Conservation (phyloP, 2,113 vertebrate genomes). For the Notarius quadriscutis region DNA sequence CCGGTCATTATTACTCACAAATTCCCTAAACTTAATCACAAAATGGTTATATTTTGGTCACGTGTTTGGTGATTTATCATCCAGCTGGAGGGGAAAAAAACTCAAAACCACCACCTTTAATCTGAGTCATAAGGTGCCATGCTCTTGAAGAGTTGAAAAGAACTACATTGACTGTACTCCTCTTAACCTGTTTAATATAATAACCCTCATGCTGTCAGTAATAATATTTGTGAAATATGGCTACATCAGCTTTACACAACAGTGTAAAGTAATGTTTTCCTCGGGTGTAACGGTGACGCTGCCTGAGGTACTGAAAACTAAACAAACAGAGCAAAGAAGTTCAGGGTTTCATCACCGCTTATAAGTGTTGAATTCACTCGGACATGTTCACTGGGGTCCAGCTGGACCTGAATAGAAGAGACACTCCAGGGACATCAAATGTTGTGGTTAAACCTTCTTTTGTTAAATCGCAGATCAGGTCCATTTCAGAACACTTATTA, state of each 20-base stretch:
- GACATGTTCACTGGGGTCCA: background rate
- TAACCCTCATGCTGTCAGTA: slow-evolving; percentile 6
- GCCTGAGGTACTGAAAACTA: background rate
- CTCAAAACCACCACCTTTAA: background rate
- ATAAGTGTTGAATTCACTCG: background rate
- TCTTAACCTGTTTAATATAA: background rate
- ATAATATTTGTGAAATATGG: slow-evolving; percentile 19
- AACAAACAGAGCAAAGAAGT: background rate
- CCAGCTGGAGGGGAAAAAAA: background rate
- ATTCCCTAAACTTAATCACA: background rate
- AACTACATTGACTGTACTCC: background rate
- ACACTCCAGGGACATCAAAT: background rate
- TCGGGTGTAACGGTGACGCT: background rate
- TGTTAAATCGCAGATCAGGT: background rate
- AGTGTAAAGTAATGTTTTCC: background rate
- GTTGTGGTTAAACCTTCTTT: background rate
- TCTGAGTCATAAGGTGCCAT: background rate
- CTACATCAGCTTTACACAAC: slow-evolving; percentile 3
- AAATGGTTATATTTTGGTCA: background rate
- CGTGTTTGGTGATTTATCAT: background rate
- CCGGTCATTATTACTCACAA: background rate
- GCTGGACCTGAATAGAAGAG: background rate
- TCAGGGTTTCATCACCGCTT: background rate
- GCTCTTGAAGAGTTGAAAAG: background rate
- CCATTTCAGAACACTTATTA: background rate